Evolutionary conservation across 2,888 invertebrate genomes (phyloP).

Genomic region (Morinoia aosen): DNA sequence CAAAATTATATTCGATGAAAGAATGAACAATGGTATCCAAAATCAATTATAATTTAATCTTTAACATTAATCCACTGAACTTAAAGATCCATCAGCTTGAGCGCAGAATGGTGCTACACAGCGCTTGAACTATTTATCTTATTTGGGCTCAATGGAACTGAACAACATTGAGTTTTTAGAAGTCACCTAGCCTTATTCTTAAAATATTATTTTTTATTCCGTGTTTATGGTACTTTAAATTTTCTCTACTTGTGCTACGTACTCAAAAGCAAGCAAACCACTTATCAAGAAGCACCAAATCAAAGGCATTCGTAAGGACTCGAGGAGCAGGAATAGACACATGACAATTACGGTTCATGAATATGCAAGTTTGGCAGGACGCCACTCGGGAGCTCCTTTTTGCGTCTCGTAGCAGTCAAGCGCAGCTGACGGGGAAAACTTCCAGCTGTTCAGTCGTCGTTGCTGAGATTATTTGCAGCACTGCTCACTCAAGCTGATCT

Average conservation of each 20-base stretch:
- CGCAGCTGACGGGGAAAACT: neutral
- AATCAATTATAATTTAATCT: neutral
- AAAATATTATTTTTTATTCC: neutral
- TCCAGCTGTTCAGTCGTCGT: neutral
- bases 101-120: neutral
- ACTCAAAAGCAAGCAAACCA: neutral
- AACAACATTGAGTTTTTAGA: neutral
- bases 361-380: neutral
- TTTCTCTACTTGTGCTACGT: neutral
- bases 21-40: neutral
- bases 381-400: neutral
- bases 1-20: neutral
- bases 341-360: constrained; percentile 1
- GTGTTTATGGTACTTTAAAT: neutral
- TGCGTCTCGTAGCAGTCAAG: neutral
- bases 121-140: neutral
- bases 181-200: neutral
- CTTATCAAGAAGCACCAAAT: neutral
- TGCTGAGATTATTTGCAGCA: neutral
- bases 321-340: neutral
- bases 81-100: neutral
- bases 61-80: neutral
- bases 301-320: neutral
- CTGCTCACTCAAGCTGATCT: neutral
- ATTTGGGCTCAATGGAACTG: neutral